These are phyloP conservation scores for Motacilla tschutschensis DNA, from an alignment of 2,113 vertebrate species.

Conservation along the genomic window DNA sequence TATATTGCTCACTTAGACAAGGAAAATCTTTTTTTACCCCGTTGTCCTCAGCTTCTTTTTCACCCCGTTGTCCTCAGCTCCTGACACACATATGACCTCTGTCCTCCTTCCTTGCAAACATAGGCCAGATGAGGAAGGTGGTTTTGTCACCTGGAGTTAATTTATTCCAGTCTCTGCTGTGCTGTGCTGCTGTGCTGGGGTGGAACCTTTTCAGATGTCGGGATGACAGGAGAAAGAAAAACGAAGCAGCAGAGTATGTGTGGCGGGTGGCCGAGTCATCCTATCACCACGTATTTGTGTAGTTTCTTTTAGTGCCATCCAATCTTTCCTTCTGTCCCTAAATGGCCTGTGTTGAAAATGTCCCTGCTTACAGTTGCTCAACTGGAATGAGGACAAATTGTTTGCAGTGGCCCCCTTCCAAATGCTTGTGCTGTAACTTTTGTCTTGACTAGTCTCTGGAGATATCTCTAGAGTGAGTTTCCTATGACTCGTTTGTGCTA, in stretches of 20 bases:
- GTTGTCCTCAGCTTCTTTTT: neutral
- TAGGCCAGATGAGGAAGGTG: conserved; percentile 5
- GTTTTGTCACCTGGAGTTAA: conserved; percentile 55
- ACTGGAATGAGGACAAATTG: conserved; percentile 78
- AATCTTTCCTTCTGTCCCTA: conserved; percentile 74
- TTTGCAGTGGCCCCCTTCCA: conserved; percentile 73
- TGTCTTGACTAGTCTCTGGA: conserved; percentile 74
- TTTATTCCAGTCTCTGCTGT: neutral
- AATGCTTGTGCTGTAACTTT: conserved; percentile 73
- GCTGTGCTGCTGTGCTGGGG: neutral
- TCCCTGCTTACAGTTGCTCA: conserved; percentile 75
- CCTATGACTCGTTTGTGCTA: conserved; percentile 50
- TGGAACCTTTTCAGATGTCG: conserved; percentile 45
- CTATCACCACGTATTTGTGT: conserved; percentile 63
- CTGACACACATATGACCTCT: neutral
- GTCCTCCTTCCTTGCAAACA: neutral
- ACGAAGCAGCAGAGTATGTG: conserved; percentile 44
- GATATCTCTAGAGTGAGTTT: conserved; percentile 67
- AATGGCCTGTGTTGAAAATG: conserved; percentile 74
- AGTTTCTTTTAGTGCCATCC: conserved; percentile 71
- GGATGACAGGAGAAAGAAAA: conserved; percentile 40
- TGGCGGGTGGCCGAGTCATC: conserved; percentile 64
- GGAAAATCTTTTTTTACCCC: neutral
- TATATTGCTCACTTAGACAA: neutral
- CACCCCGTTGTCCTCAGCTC: neutral